Percentiles rank a stretch among this genome's conserved stretches.
Evolutionary conservation across 2,797 vertebrate genomes (phyloP).

Genomic region (Sebastes variabilis): DNA sequence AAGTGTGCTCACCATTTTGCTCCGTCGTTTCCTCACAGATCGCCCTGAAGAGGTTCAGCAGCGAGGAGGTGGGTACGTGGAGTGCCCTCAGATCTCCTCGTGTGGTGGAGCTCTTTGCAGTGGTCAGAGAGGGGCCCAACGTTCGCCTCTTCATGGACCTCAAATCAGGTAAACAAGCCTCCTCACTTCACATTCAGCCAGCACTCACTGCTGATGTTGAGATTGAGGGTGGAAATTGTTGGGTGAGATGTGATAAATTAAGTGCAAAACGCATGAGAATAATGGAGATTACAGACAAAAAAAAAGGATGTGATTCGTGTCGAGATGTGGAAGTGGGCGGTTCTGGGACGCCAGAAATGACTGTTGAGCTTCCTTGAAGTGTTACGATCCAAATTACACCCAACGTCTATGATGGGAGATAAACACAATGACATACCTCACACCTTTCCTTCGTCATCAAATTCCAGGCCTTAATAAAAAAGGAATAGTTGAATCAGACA

Average conservation of each 20-base stretch:
- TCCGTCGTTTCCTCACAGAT: conserved; percentile 80
- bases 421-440: background rate
- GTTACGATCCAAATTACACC: conserved; percentile 1
- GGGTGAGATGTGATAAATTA: background rate
- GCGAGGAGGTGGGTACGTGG: conserved; percentile 93
- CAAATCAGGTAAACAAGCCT: conserved; percentile 86
- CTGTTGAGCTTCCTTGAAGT: conserved; percentile 25
- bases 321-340: conserved; percentile 26
- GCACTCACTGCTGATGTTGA: background rate
- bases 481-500: background rate
- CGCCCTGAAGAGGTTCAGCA: conserved; percentile 86
- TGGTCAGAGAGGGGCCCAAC: conserved; percentile 91
- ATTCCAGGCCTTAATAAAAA: background rate
- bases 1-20: background rate
- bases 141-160: conserved; percentile 93
- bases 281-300: background rate
- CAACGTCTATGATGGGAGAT: conserved; percentile 1
- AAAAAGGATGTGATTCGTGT: conserved; percentile 9
- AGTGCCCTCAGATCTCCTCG: conserved; percentile 87
- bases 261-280: conserved; percentile 4
- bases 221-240: background rate
- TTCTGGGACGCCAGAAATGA: conserved; percentile 40
- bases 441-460: background rate
- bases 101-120: conserved; percentile 93
- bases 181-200: background rate